Conservation (phyloP, 2,797 vertebrate genomes). For the Sebastiscus tertius region DNA sequence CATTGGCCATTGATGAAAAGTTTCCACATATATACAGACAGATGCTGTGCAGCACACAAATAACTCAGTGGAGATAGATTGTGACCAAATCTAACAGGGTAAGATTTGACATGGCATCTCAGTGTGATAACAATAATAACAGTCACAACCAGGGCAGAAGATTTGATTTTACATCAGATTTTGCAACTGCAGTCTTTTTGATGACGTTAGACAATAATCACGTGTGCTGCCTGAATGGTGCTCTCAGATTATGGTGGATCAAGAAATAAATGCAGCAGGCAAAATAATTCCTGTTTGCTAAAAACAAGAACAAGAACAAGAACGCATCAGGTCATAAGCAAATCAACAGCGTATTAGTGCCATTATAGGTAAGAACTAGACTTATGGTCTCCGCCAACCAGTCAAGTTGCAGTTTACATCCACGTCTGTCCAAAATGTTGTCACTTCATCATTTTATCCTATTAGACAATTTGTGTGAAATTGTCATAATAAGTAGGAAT, state of each 20-base stretch:
- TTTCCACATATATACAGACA: background rate
- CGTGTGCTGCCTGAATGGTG: background rate
- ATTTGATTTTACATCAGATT: conserved; percentile 14
- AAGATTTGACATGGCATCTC: conserved; percentile 13
- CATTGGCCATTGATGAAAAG: background rate
- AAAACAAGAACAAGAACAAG: background rate
- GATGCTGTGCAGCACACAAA: conserved; percentile 34
- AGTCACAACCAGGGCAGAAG: background rate
- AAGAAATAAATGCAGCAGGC: background rate
- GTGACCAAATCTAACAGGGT: conserved; percentile 19
- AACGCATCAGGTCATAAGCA: background rate
- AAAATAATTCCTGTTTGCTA: background rate
- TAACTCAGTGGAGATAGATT: conserved; percentile 17
- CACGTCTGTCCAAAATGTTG: too few species aligned
- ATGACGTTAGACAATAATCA: background rate
- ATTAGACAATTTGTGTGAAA: too few species aligned
- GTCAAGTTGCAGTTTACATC: too few species aligned
- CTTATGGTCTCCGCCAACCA: too few species aligned
- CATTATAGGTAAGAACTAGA: too few species aligned
- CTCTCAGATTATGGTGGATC: background rate
- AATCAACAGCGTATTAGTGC: background rate
- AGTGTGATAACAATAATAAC: background rate
- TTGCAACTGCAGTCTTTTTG: background rate
- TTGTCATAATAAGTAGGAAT: too few species aligned
- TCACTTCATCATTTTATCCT: too few species aligned